Conservation (phyloP, 2,888 invertebrate species). For the Heterodera filipjevi region DNA sequence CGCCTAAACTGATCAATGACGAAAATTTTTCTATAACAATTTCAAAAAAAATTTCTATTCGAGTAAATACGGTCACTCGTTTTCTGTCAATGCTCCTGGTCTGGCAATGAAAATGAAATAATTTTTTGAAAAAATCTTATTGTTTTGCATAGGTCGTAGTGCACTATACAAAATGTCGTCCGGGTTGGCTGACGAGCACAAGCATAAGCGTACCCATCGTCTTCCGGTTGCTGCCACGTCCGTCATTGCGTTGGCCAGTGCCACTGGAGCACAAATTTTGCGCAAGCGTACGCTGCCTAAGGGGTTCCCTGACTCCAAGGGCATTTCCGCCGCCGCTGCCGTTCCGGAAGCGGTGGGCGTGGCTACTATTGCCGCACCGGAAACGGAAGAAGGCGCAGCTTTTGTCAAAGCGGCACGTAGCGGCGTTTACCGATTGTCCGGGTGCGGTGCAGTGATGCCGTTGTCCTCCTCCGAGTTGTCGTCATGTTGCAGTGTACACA, state of each 20-base stretch:
- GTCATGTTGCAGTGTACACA: background rate
- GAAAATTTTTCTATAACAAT: no score
- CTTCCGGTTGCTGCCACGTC: conserved; percentile 25
- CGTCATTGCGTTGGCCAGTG: conserved; percentile 26
- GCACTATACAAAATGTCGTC: conserved; percentile 36
- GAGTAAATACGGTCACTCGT: no score
- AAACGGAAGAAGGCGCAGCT: no score
- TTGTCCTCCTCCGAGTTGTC: background rate
- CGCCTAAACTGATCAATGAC: no score
- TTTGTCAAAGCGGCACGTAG: no score
- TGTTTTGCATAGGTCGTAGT: conserved; percentile 18
- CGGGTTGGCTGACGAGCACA: background rate
- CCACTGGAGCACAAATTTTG: conserved; percentile 27
- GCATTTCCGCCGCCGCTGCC: background rate
- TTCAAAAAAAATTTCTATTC: no score
- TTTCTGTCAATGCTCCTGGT: no score
- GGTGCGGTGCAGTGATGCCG: background rate
- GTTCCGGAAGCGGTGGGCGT: background rate
- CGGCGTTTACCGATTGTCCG: background rate
- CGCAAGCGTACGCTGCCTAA: conserved; percentile 15
- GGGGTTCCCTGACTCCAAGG: background rate
- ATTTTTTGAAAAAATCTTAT: background rate
- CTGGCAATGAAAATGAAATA: no score
- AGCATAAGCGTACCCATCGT: conserved; percentile 12
- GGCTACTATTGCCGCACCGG: no score